A percentile compares a stretch with the other conserved stretches of the same genome.
These are phyloP conservation scores for Phaedon cochleariae DNA, from an alignment of 2,888 invertebrate species.

Conservation along the genomic window DNA sequence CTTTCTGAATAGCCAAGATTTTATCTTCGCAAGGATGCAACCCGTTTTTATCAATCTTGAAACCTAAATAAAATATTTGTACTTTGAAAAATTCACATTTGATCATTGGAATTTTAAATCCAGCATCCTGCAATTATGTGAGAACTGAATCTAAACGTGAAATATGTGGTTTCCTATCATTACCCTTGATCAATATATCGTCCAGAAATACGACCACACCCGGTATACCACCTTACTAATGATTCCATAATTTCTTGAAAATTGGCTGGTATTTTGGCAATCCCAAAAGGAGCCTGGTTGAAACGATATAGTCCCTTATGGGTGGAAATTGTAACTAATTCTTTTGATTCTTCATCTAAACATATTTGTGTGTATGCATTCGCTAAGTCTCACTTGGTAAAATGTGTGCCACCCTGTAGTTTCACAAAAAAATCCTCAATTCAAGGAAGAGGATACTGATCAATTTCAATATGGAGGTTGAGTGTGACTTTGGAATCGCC, in stretches of 20 bases:
- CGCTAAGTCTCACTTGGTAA: conserved; percentile 31
- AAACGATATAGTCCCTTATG: conserved; percentile 40
- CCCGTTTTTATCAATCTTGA: conserved; percentile 18
- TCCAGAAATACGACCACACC: conserved; percentile 21
- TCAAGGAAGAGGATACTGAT: neutral
- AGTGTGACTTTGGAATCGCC: neutral
- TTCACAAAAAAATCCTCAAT: conserved; percentile 1
- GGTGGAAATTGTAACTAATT: conserved; percentile 27
- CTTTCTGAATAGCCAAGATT: conserved; percentile 17
- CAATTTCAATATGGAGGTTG: neutral
- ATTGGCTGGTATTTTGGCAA: conserved; percentile 18
- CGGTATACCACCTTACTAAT: conserved; percentile 17
- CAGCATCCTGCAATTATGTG: conserved; percentile 13
- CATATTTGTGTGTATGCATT: conserved; percentile 30
- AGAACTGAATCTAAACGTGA: conserved; percentile 9
- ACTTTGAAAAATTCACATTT: conserved; percentile 14
- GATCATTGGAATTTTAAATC: conserved; percentile 10
- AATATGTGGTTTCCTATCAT: conserved; percentile 13
- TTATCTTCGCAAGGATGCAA: conserved; percentile 31
- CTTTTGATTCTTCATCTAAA: conserved; percentile 23
- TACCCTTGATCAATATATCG: conserved; percentile 22
- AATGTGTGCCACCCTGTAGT: conserved; percentile 27
- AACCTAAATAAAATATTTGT: conserved; percentile 6
- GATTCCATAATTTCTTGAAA: conserved; percentile 31
- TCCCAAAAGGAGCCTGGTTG: conserved; percentile 35